Evolutionary conservation across 2,797 vertebrate species (phyloP).

Genomic region (Labroides dimidiatus): DNA sequence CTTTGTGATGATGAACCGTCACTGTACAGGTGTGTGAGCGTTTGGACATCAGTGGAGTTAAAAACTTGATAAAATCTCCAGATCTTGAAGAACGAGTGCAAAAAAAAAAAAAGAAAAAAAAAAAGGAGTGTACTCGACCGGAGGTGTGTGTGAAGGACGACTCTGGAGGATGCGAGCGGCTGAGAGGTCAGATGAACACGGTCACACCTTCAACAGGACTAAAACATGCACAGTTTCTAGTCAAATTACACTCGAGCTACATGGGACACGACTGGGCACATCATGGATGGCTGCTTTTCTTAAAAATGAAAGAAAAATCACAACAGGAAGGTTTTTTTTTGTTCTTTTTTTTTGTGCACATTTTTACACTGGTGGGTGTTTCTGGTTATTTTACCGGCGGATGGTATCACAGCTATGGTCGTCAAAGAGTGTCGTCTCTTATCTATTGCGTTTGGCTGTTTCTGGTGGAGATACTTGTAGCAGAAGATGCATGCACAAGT

Average conservation of each 20-base stretch:
- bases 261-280: conserved; percentile 85
- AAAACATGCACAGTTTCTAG: conserved; percentile 93
- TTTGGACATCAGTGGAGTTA: conserved; percentile 14
- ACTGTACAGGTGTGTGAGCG: conserved; percentile 20
- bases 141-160: conserved; percentile 33
- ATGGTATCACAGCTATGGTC: conserved; percentile 91
- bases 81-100: conserved; percentile 29
- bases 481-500: conserved; percentile 71
- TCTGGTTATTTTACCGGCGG: conserved; percentile 49
- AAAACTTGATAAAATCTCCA: conserved; percentile 40
- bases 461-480: conserved; percentile 70
- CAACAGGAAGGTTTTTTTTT: conserved; percentile 51
- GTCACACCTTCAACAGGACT: conserved; percentile 89
- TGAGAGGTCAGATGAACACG: conserved; percentile 76
- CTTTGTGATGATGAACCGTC: neutral
- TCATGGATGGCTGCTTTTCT: conserved; percentile 73
- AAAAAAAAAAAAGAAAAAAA: conserved; percentile 29
- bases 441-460: conserved; percentile 86
- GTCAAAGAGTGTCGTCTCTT: conserved; percentile 81
- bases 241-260: conserved; percentile 89
- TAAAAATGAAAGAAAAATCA: conserved; percentile 51
- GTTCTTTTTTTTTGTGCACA: conserved; percentile 59
- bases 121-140: conserved; percentile 24
- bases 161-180: conserved; percentile 28
- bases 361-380: conserved; percentile 54